Base-by-base conservation (phyloP, 2,113 vertebrate species). In the Macrotis lagotis region DNA sequence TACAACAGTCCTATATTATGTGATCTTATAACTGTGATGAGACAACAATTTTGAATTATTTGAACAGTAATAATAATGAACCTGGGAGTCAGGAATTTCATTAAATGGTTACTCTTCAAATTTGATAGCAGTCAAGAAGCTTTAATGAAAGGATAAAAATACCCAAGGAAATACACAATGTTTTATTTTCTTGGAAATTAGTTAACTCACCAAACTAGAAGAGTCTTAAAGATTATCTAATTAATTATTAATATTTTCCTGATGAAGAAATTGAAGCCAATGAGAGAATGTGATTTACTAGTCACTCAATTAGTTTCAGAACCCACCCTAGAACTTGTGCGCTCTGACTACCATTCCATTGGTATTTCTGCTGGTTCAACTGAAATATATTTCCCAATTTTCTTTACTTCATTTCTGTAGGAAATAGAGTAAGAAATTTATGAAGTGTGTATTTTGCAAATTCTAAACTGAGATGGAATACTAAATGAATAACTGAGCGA, bases 171-270 rank as follows among this genome's bases (percentile, higher is more conserved):
- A 91, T 59, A 44, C 4, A 26, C 2, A 10, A 1, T 48, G 47
- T 92, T 48, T n/a, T n/a, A n/a, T n/a, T 22, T 48, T 90, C n/a
- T 89, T 92, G 12, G 50, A 49, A 48, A 26, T 37, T n/a, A 48
- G 88, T 5, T 66, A 37, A 91, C 55, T 89, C 94, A 92, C 31
- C 83, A 90, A 95, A 96, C 8, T 48, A 89, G 22, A 91, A 31
- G 50, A 3, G 25, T 8, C 52, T 51, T 90, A 44, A 48, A 74
- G 49, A 25, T 92, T 26, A 10, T 53, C 28, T 90, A 51, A n/a
- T 9, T 31, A 83, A 83, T 83, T 24, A 83, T 83, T 83, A 16
- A 83, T 83, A 83, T 83, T 83, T 83, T 83, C 37, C 66, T 44
- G 19, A 31, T 55, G 16, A 50, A 93, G 49, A 94, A 66, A 90